Evolutionary conservation across 2,797 vertebrate genomes (phyloP), one percentile per base, ranked within the genome.

Genomic region (Antennarius maculatus): DNA sequence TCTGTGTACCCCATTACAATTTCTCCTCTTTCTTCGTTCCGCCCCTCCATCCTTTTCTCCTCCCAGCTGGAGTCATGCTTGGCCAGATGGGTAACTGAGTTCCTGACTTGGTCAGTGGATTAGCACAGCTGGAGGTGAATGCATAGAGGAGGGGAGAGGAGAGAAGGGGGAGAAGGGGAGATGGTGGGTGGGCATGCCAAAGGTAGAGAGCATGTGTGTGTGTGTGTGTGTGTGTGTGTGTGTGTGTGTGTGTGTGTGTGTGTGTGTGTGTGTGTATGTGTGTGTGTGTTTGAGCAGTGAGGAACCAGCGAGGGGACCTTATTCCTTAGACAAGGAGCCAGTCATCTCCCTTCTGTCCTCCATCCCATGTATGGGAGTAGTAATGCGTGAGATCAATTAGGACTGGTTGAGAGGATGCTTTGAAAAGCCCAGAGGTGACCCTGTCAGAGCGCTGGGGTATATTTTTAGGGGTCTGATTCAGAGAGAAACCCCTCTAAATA

Each of bases 321-420:
- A 51, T 66, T 85, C 80, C 51, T 86, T 79, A 88, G 81, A 91
- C 90, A 92, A 89, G 90, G 79, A 86, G 74, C 69, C 79, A 79
- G 82, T 79, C 86, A 85, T 88, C 84, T 79, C 83, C 87, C 86
- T 83, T 85, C 87, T 88, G 73, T 82, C 88, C 85, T 81, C 81
- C 86, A 81, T 87, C 82, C 76, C 87, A 93, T 94, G 93, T 95
- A 94, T 94, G 93, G 92, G 90, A 87, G 92, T 94, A 95, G 93
- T 94, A 95, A 94, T 92, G 94, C 91, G 93, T 94, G 91, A 94
- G 92, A 96, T 93, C 93, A 92, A 94, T 95, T 94, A 95, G 92
- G 90, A 88, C 88, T 94, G 94, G 91, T 95, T 94, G 94, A 95
- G 93, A 93, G 92, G 90, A 93, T 89, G 89, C 92, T 91, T 91